A percentile compares a stretch with the other conserved stretches of the same genome.
Conservation (phyloP, 2,888 invertebrate species). For the Pyrgus malvae region DNA sequence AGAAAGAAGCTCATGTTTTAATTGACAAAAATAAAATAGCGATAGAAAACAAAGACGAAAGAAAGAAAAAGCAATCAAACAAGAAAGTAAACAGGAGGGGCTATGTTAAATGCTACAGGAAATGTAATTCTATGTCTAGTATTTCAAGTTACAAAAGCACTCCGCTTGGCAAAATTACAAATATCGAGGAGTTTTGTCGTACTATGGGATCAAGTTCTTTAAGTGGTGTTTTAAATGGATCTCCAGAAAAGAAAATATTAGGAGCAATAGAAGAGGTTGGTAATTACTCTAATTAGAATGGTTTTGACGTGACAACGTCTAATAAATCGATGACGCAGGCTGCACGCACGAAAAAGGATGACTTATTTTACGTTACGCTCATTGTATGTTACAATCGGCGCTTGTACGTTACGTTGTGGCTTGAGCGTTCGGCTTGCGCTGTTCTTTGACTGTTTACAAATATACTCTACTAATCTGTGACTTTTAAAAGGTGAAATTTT, state of each 20-base stretch:
- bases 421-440: too few species aligned
- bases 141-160: constrained; percentile 43
- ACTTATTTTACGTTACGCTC: too few species aligned
- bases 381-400: too few species aligned
- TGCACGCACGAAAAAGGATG: too few species aligned
- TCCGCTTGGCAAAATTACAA: constrained; percentile 52
- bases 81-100: constrained; percentile 37
- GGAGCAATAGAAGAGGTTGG: constrained; percentile 55
- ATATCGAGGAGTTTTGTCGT: constrained; percentile 64
- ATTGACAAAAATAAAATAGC: constrained; percentile 15
- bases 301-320: too few species aligned
- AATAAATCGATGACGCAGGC: too few species aligned
- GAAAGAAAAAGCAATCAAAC: constrained; percentile 15
- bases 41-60: constrained; percentile 1
- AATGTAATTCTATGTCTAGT: constrained; percentile 58
- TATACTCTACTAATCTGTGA: too few species aligned
- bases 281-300: too few species aligned
- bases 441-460: too few species aligned
- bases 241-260: constrained; percentile 51
- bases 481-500: too few species aligned
- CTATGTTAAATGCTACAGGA: constrained; percentile 53
- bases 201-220: constrained; percentile 56
- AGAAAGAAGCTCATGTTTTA: not conserved
- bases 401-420: too few species aligned
- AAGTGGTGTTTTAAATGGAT: constrained; percentile 52